Percentiles rank a stretch among this genome's conserved stretches.
Evolutionary conservation across 2,113 vertebrate genomes (phyloP).

Genomic region (Burhinus bistriatus): DNA sequence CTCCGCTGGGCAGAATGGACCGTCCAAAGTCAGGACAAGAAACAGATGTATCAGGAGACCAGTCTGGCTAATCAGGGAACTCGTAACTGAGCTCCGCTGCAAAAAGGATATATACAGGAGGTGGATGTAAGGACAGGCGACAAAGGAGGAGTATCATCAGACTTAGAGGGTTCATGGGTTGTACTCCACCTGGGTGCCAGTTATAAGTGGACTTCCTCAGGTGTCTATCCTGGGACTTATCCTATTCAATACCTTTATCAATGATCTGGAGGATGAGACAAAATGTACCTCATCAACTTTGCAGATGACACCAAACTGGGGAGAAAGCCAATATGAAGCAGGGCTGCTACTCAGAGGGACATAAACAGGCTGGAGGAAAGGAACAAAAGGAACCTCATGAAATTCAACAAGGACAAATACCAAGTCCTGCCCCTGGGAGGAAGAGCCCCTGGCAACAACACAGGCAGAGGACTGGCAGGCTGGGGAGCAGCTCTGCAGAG

Average conservation of each 20-base stretch:
- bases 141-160: neutral
- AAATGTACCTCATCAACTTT: neutral
- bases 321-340: neutral
- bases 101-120: neutral
- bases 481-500: neutral
- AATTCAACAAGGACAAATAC: neutral
- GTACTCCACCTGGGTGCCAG: neutral
- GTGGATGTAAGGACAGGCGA: neutral
- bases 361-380: neutral
- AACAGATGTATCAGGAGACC: neutral
- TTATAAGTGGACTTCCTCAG: neutral
- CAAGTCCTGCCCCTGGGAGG: neutral
- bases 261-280: neutral
- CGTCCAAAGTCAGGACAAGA: neutral
- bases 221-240: neutral
- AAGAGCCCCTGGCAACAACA: neutral
- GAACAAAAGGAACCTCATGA: neutral
- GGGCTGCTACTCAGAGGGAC: neutral
- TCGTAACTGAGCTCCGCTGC: neutral
- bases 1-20: neutral
- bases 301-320: neutral
- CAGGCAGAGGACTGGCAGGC: neutral
- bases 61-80: neutral
- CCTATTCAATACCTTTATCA: neutral
- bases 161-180: neutral